Evolutionary conservation across 1,140 invertebrate genomes (phyloP).

Genomic region (Drosophila kanapiae): DNA sequence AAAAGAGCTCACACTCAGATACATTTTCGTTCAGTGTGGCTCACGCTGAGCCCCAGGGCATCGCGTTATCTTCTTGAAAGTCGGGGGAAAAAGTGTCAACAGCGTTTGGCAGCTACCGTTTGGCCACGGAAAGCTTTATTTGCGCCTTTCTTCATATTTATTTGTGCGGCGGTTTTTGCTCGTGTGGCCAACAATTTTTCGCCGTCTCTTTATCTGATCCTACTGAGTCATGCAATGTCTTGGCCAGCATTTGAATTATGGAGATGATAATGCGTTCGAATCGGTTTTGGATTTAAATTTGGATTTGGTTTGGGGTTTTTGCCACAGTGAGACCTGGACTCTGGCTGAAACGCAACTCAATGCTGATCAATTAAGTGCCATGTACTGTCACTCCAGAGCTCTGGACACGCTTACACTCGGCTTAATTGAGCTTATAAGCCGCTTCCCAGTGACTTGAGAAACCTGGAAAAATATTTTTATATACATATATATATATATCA

Average conservation of each 20-base stretch:
- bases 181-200: conserved; percentile 70
- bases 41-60: conserved; percentile 52
- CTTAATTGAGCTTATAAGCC: conserved; percentile 82
- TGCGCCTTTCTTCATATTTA: conserved; percentile 77
- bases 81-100: conserved; percentile 73
- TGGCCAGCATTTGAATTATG: conserved; percentile 77
- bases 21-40: conserved; percentile 4
- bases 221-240: conserved; percentile 80
- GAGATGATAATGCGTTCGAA: conserved; percentile 81
- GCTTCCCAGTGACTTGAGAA: conserved; percentile 35
- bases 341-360: conserved; percentile 47
- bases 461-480: conserved; percentile 54
- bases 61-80: conserved; percentile 37
- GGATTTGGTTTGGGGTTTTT: conserved; percentile 25
- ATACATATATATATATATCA: conserved; percentile 53
- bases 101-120: conserved; percentile 68
- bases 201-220: conserved; percentile 69
- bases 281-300: conserved; percentile 54
- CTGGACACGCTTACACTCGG: conserved; percentile 53
- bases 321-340: background rate
- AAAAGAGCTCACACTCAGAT: no score
- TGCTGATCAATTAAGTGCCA: conserved; percentile 73
- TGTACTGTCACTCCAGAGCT: conserved; percentile 52
- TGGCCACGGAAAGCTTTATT: conserved; percentile 49
- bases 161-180: conserved; percentile 35